phyloP scores from a whole-genome alignment of 2,113 vertebrate species.

The Girardinichthys multiradiatus region DNA sequence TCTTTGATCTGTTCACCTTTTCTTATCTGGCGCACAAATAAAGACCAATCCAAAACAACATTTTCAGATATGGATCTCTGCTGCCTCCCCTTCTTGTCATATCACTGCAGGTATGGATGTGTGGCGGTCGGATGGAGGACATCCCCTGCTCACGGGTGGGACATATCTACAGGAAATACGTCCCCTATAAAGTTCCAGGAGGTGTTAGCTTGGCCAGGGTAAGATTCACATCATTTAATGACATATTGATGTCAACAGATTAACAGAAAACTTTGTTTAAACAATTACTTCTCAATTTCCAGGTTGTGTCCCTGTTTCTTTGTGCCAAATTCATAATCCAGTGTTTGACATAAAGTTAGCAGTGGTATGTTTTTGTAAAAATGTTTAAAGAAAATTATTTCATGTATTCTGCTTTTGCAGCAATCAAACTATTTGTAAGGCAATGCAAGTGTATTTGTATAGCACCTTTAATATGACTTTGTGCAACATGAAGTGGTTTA shows the following conservation, averaged over 20 bases:
- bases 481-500: too few species aligned
- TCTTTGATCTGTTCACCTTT: neutral
- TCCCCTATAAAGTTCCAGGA: conserved; percentile 96
- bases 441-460: too few species aligned
- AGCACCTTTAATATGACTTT: too few species aligned
- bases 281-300: neutral
- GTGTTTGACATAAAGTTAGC: neutral
- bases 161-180: conserved; percentile 98
- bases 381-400: neutral
- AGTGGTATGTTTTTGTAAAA: neutral
- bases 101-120: conserved; percentile 80
- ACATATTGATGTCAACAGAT: neutral
- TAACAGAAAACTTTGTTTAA: neutral
- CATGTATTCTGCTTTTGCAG: neutral
- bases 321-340: neutral
- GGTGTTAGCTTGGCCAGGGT: conserved; percentile 94
- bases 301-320: neutral
- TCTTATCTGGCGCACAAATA: neutral
- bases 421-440: too few species aligned
- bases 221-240: conserved; percentile 60
- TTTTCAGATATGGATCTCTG: neutral
- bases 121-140: conserved; percentile 84
- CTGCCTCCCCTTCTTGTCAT: conserved; percentile 5
- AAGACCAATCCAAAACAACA: neutral
- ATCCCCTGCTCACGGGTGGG: conserved; percentile 93